Conservation (phyloP, 1,140 invertebrate genomes). For the Potamilus streckersoni region DNA sequence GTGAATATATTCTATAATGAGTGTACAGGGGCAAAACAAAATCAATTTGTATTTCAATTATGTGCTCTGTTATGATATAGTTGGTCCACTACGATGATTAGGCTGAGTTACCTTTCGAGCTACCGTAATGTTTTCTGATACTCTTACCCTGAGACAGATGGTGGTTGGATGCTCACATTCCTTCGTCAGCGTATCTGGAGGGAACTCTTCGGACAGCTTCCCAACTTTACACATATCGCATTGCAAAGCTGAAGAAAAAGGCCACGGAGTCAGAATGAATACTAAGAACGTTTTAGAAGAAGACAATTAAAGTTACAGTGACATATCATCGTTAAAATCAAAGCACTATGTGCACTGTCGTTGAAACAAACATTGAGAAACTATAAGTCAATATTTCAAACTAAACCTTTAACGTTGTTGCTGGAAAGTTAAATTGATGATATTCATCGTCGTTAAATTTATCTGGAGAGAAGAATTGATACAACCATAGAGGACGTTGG, state of each 20-base stretch:
- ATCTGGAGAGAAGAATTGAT: too few relatives aligned
- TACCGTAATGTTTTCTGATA: neutral
- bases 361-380: neutral
- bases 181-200: constrained; percentile 19
- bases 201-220: constrained; percentile 27
- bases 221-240: constrained; percentile 16
- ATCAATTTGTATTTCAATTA: too few relatives aligned
- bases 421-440: too few relatives aligned
- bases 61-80: too few relatives aligned
- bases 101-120: too few relatives aligned
- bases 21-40: too few relatives aligned
- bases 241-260: constrained; percentile 6
- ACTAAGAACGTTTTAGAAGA: constrained; percentile 1
- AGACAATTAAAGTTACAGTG: neutral
- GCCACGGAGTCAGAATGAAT: neutral
- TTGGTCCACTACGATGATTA: too few relatives aligned
- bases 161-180: constrained; percentile 20
- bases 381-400: neutral
- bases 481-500: too few relatives aligned
- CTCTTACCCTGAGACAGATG: constrained; percentile 24
- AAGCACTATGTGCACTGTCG: neutral
- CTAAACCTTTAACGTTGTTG: neutral
- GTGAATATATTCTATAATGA: too few relatives aligned
- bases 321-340: neutral
- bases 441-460: too few relatives aligned